Evolutionary conservation across 2,113 vertebrate genomes (phyloP).

Genomic region (Triplophysa siluroides): DNA sequence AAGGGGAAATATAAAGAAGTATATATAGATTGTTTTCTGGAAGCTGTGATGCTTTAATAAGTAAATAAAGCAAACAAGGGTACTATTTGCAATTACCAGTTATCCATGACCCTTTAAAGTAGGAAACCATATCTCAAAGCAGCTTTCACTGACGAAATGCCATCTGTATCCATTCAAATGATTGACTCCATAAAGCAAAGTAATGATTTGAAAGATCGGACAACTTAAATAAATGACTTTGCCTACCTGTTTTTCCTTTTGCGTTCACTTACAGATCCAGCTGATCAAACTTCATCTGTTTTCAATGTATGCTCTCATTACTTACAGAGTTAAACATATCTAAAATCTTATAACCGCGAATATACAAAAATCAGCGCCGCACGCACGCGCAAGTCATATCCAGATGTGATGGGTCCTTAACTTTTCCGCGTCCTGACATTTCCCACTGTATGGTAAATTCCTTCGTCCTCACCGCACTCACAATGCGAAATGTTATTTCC

Average conservation of each 20-base stretch:
- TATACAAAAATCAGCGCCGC: neutral
- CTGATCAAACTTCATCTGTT: neutral
- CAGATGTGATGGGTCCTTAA: constrained; percentile 57
- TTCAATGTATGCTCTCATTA: neutral
- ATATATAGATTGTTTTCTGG: too few species aligned
- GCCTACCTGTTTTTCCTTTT: constrained; percentile 24
- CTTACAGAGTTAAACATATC: neutral
- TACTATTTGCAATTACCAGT: too few species aligned
- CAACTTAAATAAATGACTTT: neutral
- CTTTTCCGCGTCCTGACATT: constrained; percentile 58
- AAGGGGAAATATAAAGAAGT: too few species aligned
- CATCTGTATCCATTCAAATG: neutral
- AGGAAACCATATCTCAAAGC: too few species aligned
- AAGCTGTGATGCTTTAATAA: too few species aligned
- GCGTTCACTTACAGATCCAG: neutral
- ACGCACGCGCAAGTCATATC: constrained; percentile 16
- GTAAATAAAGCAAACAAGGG: too few species aligned
- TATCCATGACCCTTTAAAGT: too few species aligned
- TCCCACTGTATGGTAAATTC: constrained; percentile 17
- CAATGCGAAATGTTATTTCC: neutral
- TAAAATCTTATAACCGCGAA: neutral
- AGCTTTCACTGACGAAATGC: neutral
- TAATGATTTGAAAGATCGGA: neutral
- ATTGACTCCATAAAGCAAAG: neutral
- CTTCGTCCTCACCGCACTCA: neutral